Evolutionary conservation across 2,888 invertebrate genomes (phyloP).

Genomic region (Cryptosula pallasiana): DNA sequence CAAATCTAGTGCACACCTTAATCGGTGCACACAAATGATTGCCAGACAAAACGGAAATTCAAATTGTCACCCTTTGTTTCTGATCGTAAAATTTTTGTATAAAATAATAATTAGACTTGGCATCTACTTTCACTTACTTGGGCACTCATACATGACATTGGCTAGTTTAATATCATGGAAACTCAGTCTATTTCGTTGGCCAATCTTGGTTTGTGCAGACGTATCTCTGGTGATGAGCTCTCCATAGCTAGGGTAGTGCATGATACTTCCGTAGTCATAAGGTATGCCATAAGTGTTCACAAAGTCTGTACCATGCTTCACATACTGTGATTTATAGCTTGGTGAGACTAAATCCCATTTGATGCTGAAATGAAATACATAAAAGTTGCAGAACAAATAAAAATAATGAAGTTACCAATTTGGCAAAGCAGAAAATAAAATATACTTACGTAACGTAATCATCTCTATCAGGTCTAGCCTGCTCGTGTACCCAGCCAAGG

Average conservation of each 20-base stretch:
- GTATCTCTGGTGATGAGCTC: conserved; percentile 34
- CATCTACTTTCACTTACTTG: conserved; percentile 33
- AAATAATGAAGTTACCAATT: not conserved
- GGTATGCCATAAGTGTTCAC: conserved; percentile 22
- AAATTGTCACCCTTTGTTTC: too few species aligned
- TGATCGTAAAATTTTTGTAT: too few species aligned
- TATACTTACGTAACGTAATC: conserved; percentile 18
- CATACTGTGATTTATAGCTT: conserved; percentile 21
- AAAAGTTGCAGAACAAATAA: not conserved
- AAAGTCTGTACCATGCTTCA: conserved; percentile 6
- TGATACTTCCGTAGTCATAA: conserved; percentile 20
- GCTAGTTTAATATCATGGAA: conserved; percentile 49
- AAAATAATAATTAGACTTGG: too few species aligned
- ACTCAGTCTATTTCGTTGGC: conserved; percentile 44
- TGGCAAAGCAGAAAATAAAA: not conserved
- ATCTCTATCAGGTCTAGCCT: conserved; percentile 21
- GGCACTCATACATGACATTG: conserved; percentile 43
- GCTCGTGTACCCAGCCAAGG: conserved; percentile 24
- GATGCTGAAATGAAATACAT: conserved; percentile 1
- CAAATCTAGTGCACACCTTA: too few species aligned
- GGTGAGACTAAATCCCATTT: conserved; percentile 21
- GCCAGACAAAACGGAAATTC: too few species aligned
- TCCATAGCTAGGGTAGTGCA: conserved; percentile 25
- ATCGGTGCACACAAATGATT: too few species aligned
- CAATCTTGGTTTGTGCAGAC: conserved; percentile 40